A percentile compares a stretch with the other conserved stretches of the same genome.
phyloP scores from a whole-genome alignment of 2,888 invertebrate genomes.

The Philereme vetulata region DNA sequence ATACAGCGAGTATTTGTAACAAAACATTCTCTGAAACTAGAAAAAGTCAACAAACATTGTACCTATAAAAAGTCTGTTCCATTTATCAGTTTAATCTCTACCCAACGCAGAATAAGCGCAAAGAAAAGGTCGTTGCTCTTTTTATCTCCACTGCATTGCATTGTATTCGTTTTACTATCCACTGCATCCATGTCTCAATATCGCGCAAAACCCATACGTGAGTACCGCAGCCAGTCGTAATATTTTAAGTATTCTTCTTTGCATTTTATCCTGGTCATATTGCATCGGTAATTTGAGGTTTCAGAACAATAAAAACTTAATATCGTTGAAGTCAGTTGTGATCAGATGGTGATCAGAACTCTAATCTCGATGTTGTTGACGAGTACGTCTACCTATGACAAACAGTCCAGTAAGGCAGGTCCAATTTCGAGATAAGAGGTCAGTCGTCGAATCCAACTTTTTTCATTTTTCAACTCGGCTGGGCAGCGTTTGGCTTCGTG shows the following conservation, averaged over 20 bases:
- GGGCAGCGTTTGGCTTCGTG: too few species aligned
- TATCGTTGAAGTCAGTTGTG: too few species aligned
- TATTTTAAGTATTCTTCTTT: conserved; percentile 18
- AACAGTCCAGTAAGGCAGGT: too few species aligned
- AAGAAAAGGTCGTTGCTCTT: conserved; percentile 23
- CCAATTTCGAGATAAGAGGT: too few species aligned
- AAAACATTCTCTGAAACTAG: neutral
- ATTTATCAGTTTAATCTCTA: conserved; percentile 27
- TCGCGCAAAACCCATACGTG: conserved; percentile 20
- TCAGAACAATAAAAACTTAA: too few species aligned
- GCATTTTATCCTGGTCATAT: conserved; percentile 3
- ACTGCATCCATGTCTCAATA: conserved; percentile 31
- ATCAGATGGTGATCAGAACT: too few species aligned
- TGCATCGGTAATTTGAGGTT: neutral
- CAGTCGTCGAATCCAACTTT: too few species aligned
- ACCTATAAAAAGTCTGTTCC: conserved; percentile 11
- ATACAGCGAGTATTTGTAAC: neutral
- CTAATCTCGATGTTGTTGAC: too few species aligned
- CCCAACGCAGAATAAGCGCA: conserved; percentile 15
- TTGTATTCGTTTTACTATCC: conserved; percentile 26
- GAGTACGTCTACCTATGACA: too few species aligned
- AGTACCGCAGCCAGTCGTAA: conserved; percentile 16
- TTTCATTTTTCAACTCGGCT: too few species aligned
- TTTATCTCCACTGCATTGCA: conserved; percentile 22
- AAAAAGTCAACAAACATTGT: neutral